These are phyloP conservation scores for Drosophila gaucha DNA, from an alignment of 2,888 invertebrate species.

Conservation along the genomic window DNA sequence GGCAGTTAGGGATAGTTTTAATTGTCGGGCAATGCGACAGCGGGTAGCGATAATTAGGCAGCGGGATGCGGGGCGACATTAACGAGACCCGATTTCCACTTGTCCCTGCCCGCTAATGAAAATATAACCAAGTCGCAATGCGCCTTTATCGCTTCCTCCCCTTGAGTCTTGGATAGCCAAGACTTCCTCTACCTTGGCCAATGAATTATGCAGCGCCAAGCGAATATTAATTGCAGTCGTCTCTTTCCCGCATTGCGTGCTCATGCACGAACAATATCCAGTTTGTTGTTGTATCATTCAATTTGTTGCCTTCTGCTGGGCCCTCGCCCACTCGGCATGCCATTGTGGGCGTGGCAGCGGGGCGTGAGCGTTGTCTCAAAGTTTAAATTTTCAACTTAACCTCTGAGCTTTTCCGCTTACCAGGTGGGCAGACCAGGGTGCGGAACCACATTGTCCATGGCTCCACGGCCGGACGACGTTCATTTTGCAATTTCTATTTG, in stretches of 20 bases:
- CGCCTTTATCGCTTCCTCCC: too few relatives aligned
- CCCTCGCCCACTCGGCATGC: conserved; percentile 16
- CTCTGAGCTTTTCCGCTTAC: conserved; percentile 64
- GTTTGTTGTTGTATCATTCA: too few relatives aligned
- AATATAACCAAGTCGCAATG: too few relatives aligned
- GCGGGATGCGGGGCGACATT: conserved; percentile 25
- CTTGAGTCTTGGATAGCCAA: too few relatives aligned
- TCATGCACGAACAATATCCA: conserved; percentile 8
- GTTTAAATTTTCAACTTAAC: conserved; percentile 78
- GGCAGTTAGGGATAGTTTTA: conserved; percentile 62
- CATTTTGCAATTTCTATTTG: conserved; percentile 65
- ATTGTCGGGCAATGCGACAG: conserved; percentile 53
- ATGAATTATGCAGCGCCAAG: conserved; percentile 60
- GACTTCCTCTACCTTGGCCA: too few relatives aligned
- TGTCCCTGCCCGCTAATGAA: conserved; percentile 55
- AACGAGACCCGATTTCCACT: conserved; percentile 36
- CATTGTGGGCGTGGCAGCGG: conserved; percentile 45
- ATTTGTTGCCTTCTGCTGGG: conserved; percentile 49
- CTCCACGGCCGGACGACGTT: conserved; percentile 13
- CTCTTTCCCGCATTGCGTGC: conserved; percentile 62
- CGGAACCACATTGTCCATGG: conserved; percentile 1
- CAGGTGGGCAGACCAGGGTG: conserved; percentile 9
- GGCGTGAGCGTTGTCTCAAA: conserved; percentile 57
- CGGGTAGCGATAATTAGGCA: conserved; percentile 59
- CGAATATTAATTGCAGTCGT: conserved; percentile 55